A percentile compares a stretch with the other conserved stretches of the same genome.
Conservation (phyloP, 92 coral and sea anemone genomes). For the Palythoa caribaeorum region DNA sequence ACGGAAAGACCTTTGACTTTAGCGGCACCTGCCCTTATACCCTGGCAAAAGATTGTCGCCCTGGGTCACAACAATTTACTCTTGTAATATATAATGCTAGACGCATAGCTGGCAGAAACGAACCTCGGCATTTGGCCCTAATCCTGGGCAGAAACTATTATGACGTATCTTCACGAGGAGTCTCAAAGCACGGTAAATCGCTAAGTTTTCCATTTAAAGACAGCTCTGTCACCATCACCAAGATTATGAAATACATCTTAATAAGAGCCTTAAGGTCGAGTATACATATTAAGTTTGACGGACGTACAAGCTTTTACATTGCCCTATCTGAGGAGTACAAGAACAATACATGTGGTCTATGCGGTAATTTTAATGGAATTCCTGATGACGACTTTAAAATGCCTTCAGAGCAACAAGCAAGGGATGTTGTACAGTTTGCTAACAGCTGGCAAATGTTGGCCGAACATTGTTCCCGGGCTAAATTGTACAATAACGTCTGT, state of each 20-base stretch:
- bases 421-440: conserved; percentile 58
- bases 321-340: conserved; percentile 56
- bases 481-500: conserved; percentile 44
- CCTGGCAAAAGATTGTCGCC: conserved; percentile 61
- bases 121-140: conserved; percentile 46
- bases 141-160: conserved; percentile 47
- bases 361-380: conserved; percentile 75
- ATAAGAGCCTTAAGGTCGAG: conserved; percentile 69
- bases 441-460: conserved; percentile 70
- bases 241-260: conserved; percentile 53
- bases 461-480: conserved; percentile 53
- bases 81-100: conserved; percentile 54
- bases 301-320: conserved; percentile 60
- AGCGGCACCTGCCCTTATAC: conserved; percentile 60
- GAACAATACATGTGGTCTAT: conserved; percentile 76
- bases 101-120: neutral
- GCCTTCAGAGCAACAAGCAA: conserved; percentile 50
- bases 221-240: conserved; percentile 58
- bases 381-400: conserved; percentile 68
- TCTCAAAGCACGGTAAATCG: conserved; percentile 50
- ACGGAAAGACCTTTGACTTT: conserved; percentile 62
- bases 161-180: conserved; percentile 43
- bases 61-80: conserved; percentile 64
- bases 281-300: conserved; percentile 69
- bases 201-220: conserved; percentile 68